Base-by-base conservation (phyloP, 1,140 invertebrate species). In the Schlechtendalia chinensis region DNA sequence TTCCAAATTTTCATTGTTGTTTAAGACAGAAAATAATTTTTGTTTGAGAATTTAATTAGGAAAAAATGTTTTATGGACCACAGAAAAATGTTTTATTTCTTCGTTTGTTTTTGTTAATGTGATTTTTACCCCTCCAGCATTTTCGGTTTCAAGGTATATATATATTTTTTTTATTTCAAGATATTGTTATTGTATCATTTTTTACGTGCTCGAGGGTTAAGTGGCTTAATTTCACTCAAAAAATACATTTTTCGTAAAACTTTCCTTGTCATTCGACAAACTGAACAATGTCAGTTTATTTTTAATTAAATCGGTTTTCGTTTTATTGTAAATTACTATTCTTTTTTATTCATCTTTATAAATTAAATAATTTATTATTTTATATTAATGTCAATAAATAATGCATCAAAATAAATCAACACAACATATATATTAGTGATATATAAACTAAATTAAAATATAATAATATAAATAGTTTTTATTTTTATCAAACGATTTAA, bases 281-380 rank as follows among this genome's bases (percentile, higher is more conserved):
- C 50, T 56, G 8, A 74, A 74, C 27, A 29, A 56, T 56, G 56
- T 56, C 8, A 56, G 54, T 74, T 74, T 27, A 74, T 74, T 74
- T 74, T 74, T 74, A 74, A 74, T 74, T 74, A 74, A 74, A 74
- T 58, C 29, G 19, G 53, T 29, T 74, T 74, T 74, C 6, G 12
- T 32, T 50, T 74, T 56, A 56, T 32, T n/a, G 29, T 29, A 56
- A 74, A 58, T 56, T 32, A n/a, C 27, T 54, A 29, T 54, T 74
- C 19, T 4, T 27, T 27, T 27, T 29, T 8, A 72, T 72, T 72
- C 22, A 54, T 53, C 10, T 19, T 19, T 22, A 29, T 50, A 72
- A 53, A 29, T 19, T 17, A 53, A 72, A 72, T 53, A 17, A 53
- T 50, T 17, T 11, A 50, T 71, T 24, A 16, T 24, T 24, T 47